Conservation (phyloP, 1,140 invertebrate species). For the Brachionus manjavacas region DNA sequence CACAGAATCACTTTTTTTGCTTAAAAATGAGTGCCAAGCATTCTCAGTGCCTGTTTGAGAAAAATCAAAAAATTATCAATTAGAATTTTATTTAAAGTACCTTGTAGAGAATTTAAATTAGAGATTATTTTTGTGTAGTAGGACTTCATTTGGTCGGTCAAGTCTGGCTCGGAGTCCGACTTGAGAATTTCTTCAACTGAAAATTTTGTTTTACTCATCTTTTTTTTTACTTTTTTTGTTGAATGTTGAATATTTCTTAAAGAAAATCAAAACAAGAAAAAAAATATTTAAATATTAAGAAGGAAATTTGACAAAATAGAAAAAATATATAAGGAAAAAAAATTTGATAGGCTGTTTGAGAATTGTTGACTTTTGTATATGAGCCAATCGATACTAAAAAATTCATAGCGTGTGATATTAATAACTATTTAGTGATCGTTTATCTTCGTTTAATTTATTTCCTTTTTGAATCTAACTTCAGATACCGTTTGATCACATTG, state of each 20-base stretch:
- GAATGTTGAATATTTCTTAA: not conserved
- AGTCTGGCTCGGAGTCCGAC: not conserved
- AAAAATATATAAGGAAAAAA: not conserved
- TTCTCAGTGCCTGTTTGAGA: not conserved
- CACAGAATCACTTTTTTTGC: not conserved
- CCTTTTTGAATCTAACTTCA: not conserved
- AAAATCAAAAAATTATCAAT: not conserved
- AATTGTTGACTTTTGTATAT: not conserved
- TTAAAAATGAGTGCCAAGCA: not conserved
- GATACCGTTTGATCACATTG: not conserved
- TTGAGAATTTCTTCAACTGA: constrained; percentile 7
- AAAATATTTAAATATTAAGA: not conserved
- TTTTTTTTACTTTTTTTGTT: not conserved
- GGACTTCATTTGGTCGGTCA: not conserved
- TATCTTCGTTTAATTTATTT: not conserved
- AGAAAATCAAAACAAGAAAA: constrained; percentile 18
- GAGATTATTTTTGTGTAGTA: not conserved
- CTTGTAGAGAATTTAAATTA: not conserved
- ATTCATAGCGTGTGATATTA: not conserved
- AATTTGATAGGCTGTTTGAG: not conserved
- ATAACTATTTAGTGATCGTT: not conserved
- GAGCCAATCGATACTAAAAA: not conserved
- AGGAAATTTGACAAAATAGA: not conserved
- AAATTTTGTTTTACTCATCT: constrained; percentile 29
- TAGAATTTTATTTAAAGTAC: not conserved